Evolutionary conservation across 2,797 vertebrate genomes (phyloP).

Genomic region (Tauraco hartlaubi): DNA sequence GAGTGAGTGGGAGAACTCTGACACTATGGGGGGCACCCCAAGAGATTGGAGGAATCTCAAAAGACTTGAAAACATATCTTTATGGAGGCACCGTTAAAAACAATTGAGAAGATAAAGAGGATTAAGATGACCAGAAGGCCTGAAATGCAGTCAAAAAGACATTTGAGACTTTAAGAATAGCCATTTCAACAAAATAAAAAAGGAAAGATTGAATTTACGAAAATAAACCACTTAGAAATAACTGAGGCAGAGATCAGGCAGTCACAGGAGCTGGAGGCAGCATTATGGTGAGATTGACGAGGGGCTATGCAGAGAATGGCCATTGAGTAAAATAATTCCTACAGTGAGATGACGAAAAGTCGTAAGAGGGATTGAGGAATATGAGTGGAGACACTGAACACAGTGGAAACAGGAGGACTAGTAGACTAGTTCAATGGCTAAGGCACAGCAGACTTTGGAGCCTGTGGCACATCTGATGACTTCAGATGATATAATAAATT

Average conservation of each 20-base stretch:
- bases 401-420: not conserved
- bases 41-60: not conserved
- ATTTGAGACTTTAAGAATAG: not conserved
- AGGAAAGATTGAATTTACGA: not conserved
- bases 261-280: not conserved
- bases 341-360: not conserved
- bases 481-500: not conserved
- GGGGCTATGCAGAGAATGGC: not conserved
- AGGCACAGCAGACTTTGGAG: not conserved
- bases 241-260: not conserved
- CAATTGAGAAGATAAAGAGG: not conserved
- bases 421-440: not conserved
- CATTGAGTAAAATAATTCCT: not conserved
- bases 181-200: not conserved
- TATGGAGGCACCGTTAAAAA: not conserved
- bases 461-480: not conserved
- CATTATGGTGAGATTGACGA: not conserved
- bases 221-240: not conserved
- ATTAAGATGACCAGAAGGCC: not conserved
- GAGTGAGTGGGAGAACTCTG: not conserved
- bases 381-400: not conserved
- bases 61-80: not conserved
- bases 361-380: not conserved
- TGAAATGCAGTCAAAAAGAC: not conserved
- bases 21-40: accelerated